Percentiles rank a stretch among this genome's conserved stretches.
Conservation (phyloP, 2,113 vertebrate genomes). For the Pyrgilauda ruficollis region DNA sequence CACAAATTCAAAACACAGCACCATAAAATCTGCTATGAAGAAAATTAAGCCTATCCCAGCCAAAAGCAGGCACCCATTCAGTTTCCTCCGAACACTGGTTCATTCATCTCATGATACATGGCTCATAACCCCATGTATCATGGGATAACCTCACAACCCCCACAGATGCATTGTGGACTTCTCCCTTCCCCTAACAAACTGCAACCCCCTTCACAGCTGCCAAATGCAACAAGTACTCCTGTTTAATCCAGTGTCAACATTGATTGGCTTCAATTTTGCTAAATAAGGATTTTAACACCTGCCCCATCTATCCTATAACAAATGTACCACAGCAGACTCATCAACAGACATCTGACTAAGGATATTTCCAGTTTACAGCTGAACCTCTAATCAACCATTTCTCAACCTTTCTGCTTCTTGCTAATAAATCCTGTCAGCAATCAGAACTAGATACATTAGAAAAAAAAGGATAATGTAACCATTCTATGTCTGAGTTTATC, state of each 20-base stretch:
- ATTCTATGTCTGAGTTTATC: background rate
- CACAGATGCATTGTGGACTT: background rate
- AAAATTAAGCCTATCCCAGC: background rate
- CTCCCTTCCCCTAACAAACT: background rate
- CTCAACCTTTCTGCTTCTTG: background rate
- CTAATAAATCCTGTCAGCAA: background rate
- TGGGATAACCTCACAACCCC: background rate
- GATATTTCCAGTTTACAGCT: background rate
- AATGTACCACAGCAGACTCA: background rate
- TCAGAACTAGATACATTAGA: background rate
- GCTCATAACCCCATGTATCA: background rate
- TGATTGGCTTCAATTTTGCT: background rate
- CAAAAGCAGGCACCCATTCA: background rate
- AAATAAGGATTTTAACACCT: slow-evolving; percentile 22
- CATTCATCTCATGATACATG: background rate
- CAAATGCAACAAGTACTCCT: background rate
- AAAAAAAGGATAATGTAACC: background rate
- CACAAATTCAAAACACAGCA: background rate
- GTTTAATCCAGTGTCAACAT: background rate
- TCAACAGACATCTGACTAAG: background rate
- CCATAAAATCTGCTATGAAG: background rate
- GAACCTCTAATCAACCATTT: background rate
- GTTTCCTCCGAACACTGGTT: background rate
- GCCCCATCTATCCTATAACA: background rate
- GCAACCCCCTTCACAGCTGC: background rate